Conservation (phyloP, 2,113 vertebrate species). For the Percopsis transmontana region DNA sequence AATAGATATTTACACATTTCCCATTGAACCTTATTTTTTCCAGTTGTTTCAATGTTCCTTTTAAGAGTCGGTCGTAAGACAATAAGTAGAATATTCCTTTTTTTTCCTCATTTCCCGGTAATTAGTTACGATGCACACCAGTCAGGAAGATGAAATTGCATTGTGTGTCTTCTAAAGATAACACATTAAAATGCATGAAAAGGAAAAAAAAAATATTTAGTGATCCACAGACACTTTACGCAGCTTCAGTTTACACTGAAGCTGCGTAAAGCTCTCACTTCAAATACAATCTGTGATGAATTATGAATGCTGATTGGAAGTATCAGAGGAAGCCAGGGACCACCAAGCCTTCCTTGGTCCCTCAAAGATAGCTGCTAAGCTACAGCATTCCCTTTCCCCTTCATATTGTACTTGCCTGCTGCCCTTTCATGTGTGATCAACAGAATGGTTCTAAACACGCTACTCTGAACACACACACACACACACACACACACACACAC, state of each 20-base stretch:
- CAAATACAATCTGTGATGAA: conserved; percentile 20
- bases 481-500: background rate
- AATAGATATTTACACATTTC: conserved; percentile 57
- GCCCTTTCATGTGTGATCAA: conserved; percentile 39
- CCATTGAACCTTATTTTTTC: conserved; percentile 40
- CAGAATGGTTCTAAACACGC: conserved; percentile 27
- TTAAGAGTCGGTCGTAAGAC: conserved; percentile 45
- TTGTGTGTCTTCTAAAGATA: conserved; percentile 54
- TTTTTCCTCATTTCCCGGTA: conserved; percentile 34
- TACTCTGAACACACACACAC: conserved; percentile 2
- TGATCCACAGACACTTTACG: background rate
- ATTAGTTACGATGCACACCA: conserved; percentile 41
- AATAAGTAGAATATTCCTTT: conserved; percentile 42
- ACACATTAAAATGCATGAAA: conserved; percentile 45
- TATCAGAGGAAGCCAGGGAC: conserved; percentile 47
- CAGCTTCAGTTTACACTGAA: background rate
- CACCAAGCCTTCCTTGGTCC: conserved; percentile 15
- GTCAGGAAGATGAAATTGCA: conserved; percentile 34
- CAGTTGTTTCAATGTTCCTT: conserved; percentile 51
- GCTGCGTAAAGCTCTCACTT: conserved; percentile 20
- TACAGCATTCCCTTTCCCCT: conserved; percentile 38
- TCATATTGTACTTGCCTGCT: conserved; percentile 15
- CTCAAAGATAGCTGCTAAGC: conserved; percentile 26
- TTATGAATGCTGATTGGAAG: conserved; percentile 21
- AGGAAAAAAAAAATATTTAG: conserved; percentile 1